phyloP scores from a whole-genome alignment of 2,888 invertebrate species.

The Chironomus tentans region DNA sequence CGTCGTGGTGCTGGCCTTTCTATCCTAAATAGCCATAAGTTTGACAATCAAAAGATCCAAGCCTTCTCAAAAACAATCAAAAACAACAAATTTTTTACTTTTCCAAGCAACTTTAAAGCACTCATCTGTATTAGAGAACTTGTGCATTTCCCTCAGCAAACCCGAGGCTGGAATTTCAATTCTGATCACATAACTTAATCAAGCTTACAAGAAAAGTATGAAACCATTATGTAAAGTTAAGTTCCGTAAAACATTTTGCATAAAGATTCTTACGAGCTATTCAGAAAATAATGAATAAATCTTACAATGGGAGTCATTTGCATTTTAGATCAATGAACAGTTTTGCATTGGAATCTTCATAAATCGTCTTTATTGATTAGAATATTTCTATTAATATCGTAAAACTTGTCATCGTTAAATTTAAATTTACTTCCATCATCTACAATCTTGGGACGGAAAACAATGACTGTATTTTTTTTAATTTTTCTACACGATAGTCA shows the following conservation, averaged over 20 bases:
- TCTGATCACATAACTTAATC: not conserved
- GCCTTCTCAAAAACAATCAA: too few species aligned
- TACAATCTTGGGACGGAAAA: not conserved
- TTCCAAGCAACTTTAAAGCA: too few species aligned
- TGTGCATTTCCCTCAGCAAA: not conserved
- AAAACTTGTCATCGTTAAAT: not conserved
- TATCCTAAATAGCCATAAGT: too few species aligned
- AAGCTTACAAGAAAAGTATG: not conserved
- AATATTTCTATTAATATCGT: not conserved
- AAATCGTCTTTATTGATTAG: not conserved
- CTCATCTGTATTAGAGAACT: too few species aligned
- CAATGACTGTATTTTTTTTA: not conserved
- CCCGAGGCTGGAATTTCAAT: not conserved
- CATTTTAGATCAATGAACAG: not conserved
- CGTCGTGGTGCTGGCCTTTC: too few species aligned
- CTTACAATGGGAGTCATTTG: not conserved
- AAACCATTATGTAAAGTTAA: too few species aligned
- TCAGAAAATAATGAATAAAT: too few species aligned
- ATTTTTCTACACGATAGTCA: not conserved
- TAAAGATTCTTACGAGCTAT: too few species aligned
- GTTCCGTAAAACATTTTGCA: too few species aligned
- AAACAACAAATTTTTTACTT: too few species aligned
- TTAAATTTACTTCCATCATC: constrained; percentile 4
- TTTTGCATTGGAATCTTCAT: not conserved
- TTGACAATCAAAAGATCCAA: too few species aligned